Conservation (phyloP, 2,113 vertebrate species). For the Prolemur simus region DNA sequence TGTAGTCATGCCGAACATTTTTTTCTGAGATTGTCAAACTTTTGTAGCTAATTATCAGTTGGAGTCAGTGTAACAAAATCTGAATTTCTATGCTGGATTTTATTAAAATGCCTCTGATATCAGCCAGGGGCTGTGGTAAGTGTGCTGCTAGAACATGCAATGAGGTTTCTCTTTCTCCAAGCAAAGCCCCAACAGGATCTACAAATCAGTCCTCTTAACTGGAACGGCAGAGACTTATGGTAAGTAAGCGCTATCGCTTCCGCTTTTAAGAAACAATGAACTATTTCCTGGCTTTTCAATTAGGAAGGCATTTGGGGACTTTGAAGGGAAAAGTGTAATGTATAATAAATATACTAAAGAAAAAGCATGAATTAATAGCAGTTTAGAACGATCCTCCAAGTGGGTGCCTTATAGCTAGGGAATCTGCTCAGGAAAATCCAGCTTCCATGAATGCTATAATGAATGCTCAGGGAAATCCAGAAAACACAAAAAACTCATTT, state of each 20-base stretch:
- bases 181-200: constrained; percentile 61
- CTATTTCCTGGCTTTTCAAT: constrained; percentile 68
- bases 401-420: neutral
- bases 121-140: constrained; percentile 74
- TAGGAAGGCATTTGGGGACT: neutral
- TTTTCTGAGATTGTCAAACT: constrained; percentile 79
- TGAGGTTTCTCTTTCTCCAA: constrained; percentile 67
- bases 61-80: constrained; percentile 75
- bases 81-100: constrained; percentile 77
- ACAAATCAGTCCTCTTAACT: constrained; percentile 69
- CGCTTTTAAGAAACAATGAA: constrained; percentile 78
- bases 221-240: constrained; percentile 73
- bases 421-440: neutral
- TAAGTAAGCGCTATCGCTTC: constrained; percentile 74
- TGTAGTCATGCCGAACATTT: constrained; percentile 79
- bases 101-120: constrained; percentile 84
- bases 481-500: constrained; percentile 70
- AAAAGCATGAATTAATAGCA: neutral
- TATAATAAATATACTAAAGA: neutral
- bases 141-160: constrained; percentile 49
- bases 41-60: constrained; percentile 81
- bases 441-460: constrained; percentile 1
- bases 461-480: constrained; percentile 65
- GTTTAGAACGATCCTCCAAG: neutral
- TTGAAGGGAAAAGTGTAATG: neutral